Evolutionary conservation across 2,113 vertebrate genomes (phyloP), one percentile per base, ranked within the genome.

Genomic region (Bufo gargarizans): DNA sequence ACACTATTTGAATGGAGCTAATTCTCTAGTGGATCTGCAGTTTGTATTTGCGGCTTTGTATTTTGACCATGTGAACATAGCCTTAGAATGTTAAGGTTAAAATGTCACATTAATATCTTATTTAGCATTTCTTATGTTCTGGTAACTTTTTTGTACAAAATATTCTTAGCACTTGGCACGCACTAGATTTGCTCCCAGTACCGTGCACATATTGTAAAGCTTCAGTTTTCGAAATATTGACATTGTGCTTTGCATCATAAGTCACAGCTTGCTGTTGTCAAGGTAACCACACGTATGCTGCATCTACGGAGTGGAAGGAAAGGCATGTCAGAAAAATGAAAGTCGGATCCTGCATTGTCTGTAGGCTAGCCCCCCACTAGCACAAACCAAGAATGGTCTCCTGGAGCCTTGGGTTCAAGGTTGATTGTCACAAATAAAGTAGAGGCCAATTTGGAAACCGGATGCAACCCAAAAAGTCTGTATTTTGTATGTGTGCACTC

Each of bases 191-290:
- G 33, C 16, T 17, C 45, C 47, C 45, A 4, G 17, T 49, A 56
- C 55, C 4, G 14, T 55, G 10, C 47, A 79, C 22, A 65, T 69
- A 45, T 53, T 8, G 13, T 19, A 59, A 80, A 58, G 43, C 61
- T 72, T 55, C 4, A 6, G 49, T 47, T 43, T 81, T 59, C 45
- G 1, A 71, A 71, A 82, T 59, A 87, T 67, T 87, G 86, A 81
- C 86, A 69, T 81, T 80, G 47, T 12, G 53, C 72, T 87, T 81
- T 71, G 53, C 59, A 77, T 63, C 56, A 63, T 45, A 56, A 84
- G 82, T 80, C 85, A 69, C 63, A 86, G 76, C 45, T 67, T 55
- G 43, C 63, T 69, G 86, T 81, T 81, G 86, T 72, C 86, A 81
- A 71, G 86, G 86, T 72, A 72, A 87, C 86, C 63, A 87, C 86